Conservation (phyloP, 2,797 vertebrate species). For the Echeneis naucrates region DNA sequence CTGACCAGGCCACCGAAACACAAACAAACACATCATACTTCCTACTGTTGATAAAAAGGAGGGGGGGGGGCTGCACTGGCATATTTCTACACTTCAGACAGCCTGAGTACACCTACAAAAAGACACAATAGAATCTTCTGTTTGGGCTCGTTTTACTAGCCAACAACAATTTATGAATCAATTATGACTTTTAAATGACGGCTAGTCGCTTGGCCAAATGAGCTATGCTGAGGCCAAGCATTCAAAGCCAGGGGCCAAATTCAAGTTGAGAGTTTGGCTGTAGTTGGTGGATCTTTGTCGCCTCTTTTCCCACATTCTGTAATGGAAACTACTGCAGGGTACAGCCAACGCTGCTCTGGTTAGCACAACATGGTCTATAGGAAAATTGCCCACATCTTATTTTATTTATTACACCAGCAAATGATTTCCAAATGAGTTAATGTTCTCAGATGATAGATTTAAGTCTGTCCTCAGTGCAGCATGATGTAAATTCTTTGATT, state of each 20-base stretch:
- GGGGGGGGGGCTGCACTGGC: neutral
- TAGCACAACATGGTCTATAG: neutral
- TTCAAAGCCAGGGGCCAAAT: neutral
- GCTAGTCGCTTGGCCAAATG: neutral
- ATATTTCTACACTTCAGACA: conserved; percentile 7
- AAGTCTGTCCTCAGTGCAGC: too few relatives aligned
- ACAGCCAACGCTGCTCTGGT: neutral
- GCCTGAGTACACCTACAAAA: neutral
- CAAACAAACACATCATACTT: conserved; percentile 49
- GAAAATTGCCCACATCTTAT: too few relatives aligned
- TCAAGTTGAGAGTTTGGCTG: neutral
- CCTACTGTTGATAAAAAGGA: conserved; percentile 17
- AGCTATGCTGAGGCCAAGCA: neutral
- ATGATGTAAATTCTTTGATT: too few relatives aligned
- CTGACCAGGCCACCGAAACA: conserved; percentile 24
- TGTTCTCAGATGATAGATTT: too few relatives aligned
- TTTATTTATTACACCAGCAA: too few relatives aligned
- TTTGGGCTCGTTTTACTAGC: neutral
- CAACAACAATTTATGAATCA: neutral
- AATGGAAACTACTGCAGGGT: neutral
- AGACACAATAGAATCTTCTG: neutral
- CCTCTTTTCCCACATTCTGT: neutral
- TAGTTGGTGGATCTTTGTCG: neutral
- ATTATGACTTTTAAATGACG: neutral
- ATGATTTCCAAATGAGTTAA: too few relatives aligned